A percentile compares a stretch with the other conserved stretches of the same genome.
phyloP scores from a whole-genome alignment of 2,113 vertebrate species.

The Rhabdornis inornatus region DNA sequence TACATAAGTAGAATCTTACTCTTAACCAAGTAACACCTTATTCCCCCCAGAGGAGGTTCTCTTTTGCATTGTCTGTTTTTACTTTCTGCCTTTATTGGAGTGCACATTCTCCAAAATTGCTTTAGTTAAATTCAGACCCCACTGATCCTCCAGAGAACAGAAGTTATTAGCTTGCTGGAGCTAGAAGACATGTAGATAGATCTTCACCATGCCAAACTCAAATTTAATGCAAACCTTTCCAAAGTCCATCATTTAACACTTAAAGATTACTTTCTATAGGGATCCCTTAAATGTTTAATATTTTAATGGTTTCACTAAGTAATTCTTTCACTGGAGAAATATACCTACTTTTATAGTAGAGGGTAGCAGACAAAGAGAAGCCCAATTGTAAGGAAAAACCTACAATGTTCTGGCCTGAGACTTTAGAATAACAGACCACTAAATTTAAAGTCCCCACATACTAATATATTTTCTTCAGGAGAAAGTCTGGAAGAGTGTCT shows the following conservation, averaged over 20 bases:
- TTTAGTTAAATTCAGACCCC: conserved; percentile 1
- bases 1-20: background rate
- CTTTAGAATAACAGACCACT: background rate
- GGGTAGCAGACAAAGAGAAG: background rate
- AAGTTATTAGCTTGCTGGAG: conserved; percentile 4
- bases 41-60: background rate
- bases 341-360: background rate
- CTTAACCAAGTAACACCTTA: background rate
- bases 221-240: conserved; percentile 5
- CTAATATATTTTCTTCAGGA: background rate
- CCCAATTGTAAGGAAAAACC: background rate
- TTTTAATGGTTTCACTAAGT: background rate
- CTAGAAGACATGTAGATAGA: background rate
- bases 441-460: background rate
- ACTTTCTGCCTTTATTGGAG: background rate
- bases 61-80: background rate
- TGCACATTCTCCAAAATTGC: background rate
- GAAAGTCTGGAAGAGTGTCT: background rate
- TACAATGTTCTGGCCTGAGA: background rate
- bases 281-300: background rate
- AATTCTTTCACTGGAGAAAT: background rate
- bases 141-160: background rate
- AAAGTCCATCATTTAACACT: background rate
- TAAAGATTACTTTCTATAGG: background rate
- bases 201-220: background rate